Conservation (phyloP, 2,113 vertebrate species). For the Gallinago paraguaiae region DNA sequence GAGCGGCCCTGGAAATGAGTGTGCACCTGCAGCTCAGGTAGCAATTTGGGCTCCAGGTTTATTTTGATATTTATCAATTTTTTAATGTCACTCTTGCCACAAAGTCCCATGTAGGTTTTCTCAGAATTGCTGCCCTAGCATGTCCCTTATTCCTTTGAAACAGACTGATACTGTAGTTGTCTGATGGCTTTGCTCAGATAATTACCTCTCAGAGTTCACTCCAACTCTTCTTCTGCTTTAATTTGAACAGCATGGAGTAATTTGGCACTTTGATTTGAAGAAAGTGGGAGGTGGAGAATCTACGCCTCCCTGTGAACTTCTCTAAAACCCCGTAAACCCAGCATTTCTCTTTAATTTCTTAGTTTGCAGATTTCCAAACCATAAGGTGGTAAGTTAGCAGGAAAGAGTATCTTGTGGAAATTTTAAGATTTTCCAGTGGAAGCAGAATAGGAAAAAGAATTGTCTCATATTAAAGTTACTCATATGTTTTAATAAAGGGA, state of each 20-base stretch:
- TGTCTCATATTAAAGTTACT: background rate
- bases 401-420: background rate
- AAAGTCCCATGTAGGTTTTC: background rate
- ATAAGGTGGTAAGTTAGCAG: background rate
- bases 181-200: background rate
- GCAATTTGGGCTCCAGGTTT: background rate
- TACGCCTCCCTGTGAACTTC: background rate
- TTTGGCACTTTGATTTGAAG: constrained; percentile 5
- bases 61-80: background rate
- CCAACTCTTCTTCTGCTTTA: background rate
- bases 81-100: background rate
- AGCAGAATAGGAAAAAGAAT: background rate
- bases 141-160: background rate
- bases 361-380: background rate
- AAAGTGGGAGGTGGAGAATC: background rate
- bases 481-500: background rate
- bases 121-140: background rate
- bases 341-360: background rate
- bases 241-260: constrained; percentile 12
- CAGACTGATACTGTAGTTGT: background rate
- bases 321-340: background rate
- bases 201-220: background rate
- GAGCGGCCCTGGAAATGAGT: background rate
- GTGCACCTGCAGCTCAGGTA: background rate
- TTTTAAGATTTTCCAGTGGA: background rate